Percentiles rank a stretch among this genome's conserved stretches.
Conservation (phyloP, 2,888 invertebrate genomes). For the Acleris literana region DNA sequence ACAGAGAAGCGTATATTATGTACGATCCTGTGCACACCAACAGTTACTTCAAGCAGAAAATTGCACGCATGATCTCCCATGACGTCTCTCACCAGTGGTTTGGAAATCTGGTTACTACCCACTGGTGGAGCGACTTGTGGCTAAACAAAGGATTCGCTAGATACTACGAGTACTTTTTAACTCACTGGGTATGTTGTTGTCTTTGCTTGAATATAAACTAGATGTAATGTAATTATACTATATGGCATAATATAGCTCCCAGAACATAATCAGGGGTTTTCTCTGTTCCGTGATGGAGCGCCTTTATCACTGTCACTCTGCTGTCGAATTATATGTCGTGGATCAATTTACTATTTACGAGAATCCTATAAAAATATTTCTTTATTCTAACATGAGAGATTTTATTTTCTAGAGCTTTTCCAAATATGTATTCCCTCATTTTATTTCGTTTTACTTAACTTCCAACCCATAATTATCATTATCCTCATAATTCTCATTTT, state of each 20-base stretch:
- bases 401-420: background rate
- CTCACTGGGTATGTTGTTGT: constrained; percentile 71
- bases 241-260: too few relatives aligned
- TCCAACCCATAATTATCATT: too few relatives aligned
- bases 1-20: constrained; percentile 76
- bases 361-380: too few relatives aligned
- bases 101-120: constrained; percentile 85
- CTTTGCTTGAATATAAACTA: too few relatives aligned
- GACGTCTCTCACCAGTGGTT: constrained; percentile 90
- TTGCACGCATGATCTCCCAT: constrained; percentile 85
- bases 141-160: constrained; percentile 87
- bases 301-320: too few relatives aligned
- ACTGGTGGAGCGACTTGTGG: constrained; percentile 86
- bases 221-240: too few relatives aligned
- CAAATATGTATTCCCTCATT: background rate
- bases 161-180: constrained; percentile 88
- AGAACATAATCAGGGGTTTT: too few relatives aligned
- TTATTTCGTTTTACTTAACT: background rate
- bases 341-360: too few relatives aligned
- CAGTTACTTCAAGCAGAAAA: constrained; percentile 73
- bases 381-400: background rate
- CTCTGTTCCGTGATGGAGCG: too few relatives aligned
- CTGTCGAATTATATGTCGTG: too few relatives aligned
- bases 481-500: too few relatives aligned
- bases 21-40: constrained; percentile 67